Conservation (phyloP, 2,797 vertebrate species). For the Mus spretus region DNA sequence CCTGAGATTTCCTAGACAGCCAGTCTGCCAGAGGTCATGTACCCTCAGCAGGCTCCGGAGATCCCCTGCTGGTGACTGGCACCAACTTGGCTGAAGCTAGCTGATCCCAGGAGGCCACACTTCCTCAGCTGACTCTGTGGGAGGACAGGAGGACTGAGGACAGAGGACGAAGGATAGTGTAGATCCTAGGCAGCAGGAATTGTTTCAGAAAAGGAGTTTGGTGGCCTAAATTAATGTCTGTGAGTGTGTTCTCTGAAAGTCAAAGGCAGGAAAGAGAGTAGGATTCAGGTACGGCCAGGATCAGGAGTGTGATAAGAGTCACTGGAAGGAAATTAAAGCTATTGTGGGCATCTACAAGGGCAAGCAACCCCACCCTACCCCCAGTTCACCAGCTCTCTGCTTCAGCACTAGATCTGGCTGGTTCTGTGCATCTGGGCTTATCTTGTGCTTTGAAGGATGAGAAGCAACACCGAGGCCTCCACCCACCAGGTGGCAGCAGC, state of each 20-base stretch:
- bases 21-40: neutral
- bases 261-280: neutral
- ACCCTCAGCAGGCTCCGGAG: neutral
- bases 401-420: neutral
- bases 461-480: neutral
- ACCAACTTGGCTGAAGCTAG: neutral
- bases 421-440: neutral
- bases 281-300: accelerated
- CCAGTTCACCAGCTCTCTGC: accelerated
- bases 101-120: neutral
- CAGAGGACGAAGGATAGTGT: accelerated
- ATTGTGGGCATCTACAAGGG: accelerated
- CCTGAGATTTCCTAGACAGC: slow-evolving; percentile 13
- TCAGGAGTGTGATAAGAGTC: accelerated
- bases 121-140: neutral
- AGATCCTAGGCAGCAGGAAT: neutral
- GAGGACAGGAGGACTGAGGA: neutral
- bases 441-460: too few species aligned
- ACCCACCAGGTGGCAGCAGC: neutral
- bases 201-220: neutral
- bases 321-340: accelerated
- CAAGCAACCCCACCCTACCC: accelerated
- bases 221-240: neutral
- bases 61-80: neutral
- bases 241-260: too few species aligned